Evolutionary conservation across 2,888 invertebrate genomes (phyloP).

Genomic region (Microctonus hyperodae): DNA sequence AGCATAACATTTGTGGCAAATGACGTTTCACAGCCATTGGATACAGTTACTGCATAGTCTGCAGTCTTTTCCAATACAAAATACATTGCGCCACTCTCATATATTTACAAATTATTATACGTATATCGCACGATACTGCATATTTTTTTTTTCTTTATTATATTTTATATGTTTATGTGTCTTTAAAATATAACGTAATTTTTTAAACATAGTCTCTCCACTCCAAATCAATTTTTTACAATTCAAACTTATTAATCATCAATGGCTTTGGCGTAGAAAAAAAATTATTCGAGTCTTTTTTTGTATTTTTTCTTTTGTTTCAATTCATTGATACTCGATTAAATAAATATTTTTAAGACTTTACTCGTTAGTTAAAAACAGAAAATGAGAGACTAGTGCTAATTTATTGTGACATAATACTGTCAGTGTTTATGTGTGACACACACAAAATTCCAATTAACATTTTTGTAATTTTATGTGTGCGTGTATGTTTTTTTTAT

Average conservation of each 20-base stretch:
- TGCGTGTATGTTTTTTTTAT: neutral
- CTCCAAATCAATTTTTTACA: neutral
- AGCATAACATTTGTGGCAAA: slow-evolving; percentile 41
- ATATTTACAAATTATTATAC: slow-evolving; percentile 37
- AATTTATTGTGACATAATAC: slow-evolving; percentile 4
- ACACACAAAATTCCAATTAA: neutral
- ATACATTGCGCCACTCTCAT: slow-evolving; percentile 40
- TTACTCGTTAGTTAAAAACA: neutral
- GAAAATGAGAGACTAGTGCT: neutral
- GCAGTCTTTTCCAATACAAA: slow-evolving; percentile 39
- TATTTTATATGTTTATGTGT: slow-evolving; percentile 15
- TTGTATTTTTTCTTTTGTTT: neutral
- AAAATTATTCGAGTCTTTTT: neutral
- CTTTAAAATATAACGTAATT: neutral
- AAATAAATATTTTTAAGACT: neutral
- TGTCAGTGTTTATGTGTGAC: neutral
- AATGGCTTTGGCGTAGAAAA: neutral
- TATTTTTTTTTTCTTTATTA: slow-evolving; percentile 14
- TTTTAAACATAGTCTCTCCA: neutral
- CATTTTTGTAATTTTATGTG: neutral
- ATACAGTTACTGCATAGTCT: slow-evolving; percentile 38
- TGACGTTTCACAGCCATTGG: slow-evolving; percentile 46
- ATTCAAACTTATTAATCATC: neutral
- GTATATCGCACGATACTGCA: slow-evolving; percentile 23
- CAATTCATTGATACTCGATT: neutral